Percentiles rank a stretch among this genome's conserved stretches.
These are phyloP conservation scores for Agrotis puta DNA, from an alignment of 2,888 invertebrate genomes.

Conservation along the genomic window DNA sequence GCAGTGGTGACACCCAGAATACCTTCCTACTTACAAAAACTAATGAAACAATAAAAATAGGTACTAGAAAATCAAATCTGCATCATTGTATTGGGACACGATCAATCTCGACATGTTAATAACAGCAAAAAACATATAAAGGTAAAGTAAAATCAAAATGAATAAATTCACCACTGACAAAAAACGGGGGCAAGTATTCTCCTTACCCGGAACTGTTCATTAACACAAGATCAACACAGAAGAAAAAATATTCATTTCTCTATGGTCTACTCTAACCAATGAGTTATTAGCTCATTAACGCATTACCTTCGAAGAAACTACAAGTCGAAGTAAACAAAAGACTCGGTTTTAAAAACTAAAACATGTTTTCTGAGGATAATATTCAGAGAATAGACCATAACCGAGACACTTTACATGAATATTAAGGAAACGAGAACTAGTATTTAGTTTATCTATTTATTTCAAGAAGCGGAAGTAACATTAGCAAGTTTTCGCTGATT, in stretches of 20 bases:
- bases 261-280: not conserved
- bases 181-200: not conserved
- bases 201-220: constrained; percentile 10
- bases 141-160: too few species aligned
- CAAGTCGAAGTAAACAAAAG: constrained; percentile 36
- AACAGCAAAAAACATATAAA: not conserved
- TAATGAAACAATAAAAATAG: too few species aligned
- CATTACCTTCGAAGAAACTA: constrained; percentile 41
- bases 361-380: constrained; percentile 41
- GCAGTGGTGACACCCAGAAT: too few species aligned
- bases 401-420: constrained; percentile 1
- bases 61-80: too few species aligned
- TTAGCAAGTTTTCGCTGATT: constrained; percentile 11
- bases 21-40: too few species aligned
- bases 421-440: constrained; percentile 21
- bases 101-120: not conserved
- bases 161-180: not conserved
- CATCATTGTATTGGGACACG: not conserved
- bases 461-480: constrained; percentile 41
- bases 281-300: constrained; percentile 38
- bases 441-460: constrained; percentile 24
- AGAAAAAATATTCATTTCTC: constrained; percentile 1
- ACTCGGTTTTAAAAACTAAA: constrained; percentile 45
- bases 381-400: not conserved
- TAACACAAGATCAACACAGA: constrained; percentile 11